Evolutionary conservation across 2,888 invertebrate genomes (phyloP).

Genomic region (Drosophila neutralis): DNA sequence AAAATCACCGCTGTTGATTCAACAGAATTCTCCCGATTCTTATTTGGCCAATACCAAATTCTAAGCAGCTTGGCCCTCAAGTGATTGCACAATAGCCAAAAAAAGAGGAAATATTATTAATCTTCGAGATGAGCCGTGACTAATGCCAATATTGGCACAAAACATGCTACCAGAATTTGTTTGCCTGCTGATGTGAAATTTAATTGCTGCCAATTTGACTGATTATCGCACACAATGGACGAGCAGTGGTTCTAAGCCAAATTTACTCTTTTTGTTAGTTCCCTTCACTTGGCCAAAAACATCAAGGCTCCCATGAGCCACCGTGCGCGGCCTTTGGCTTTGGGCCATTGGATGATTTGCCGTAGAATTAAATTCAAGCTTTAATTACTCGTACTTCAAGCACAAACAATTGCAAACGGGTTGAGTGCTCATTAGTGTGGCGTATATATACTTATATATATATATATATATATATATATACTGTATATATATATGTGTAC

Average conservation of each 20-base stretch:
- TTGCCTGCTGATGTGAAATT: slow-evolving; percentile 68
- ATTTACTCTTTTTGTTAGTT: slow-evolving; percentile 15
- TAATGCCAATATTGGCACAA: slow-evolving; percentile 74
- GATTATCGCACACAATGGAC: slow-evolving; percentile 53
- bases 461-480: slow-evolving; percentile 5
- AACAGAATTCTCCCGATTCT: slow-evolving; percentile 28
- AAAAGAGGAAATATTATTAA: slow-evolving; percentile 11
- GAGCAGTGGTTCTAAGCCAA: slow-evolving; percentile 58
- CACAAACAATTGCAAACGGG: slow-evolving; percentile 35
- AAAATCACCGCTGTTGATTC: slow-evolving; percentile 21
- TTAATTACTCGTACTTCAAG: slow-evolving; percentile 41
- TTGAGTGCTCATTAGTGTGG: slow-evolving; percentile 9
- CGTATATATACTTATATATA: not conserved
- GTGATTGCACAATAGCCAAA: slow-evolving; percentile 66
- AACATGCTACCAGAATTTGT: slow-evolving; percentile 41
- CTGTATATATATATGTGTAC: not conserved
- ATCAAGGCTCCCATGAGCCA: slow-evolving; percentile 63
- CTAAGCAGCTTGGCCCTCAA: slow-evolving; percentile 55
- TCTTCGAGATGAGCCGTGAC: slow-evolving; percentile 55
- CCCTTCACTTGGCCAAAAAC: slow-evolving; percentile 49
- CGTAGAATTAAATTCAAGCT: slow-evolving; percentile 30
- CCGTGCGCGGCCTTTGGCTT: slow-evolving; percentile 39
- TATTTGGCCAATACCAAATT: slow-evolving; percentile 45
- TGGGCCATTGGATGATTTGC: slow-evolving; percentile 28
- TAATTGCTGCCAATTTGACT: slow-evolving; percentile 61